Conservation (phyloP, 2,797 vertebrate genomes). For the Sebastes nivosus region DNA sequence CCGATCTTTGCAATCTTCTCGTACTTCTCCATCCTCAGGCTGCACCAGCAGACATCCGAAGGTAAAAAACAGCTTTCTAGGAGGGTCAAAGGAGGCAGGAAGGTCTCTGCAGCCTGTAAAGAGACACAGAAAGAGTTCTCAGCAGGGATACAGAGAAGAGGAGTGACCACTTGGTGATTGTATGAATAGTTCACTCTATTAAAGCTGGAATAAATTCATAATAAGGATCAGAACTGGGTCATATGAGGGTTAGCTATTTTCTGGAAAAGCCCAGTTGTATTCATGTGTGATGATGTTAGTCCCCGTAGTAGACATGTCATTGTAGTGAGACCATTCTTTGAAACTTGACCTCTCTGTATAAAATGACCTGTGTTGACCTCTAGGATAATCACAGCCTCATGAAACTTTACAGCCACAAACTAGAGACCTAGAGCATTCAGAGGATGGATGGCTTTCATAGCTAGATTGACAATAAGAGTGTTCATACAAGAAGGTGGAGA, state of each 20-base stretch:
- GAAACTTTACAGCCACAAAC: too few species aligned
- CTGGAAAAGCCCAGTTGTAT: neutral
- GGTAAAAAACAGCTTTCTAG: neutral
- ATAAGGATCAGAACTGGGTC: neutral
- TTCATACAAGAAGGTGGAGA: too few species aligned
- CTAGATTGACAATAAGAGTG: too few species aligned
- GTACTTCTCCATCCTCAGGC: slow-evolving; percentile 90
- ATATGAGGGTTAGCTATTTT: neutral
- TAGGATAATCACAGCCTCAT: too few species aligned
- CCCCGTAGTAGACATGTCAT: too few species aligned
- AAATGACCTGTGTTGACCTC: too few species aligned
- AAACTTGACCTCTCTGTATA: too few species aligned
- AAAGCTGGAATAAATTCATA: neutral
- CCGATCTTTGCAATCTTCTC: slow-evolving; percentile 94
- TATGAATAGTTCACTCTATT: neutral
- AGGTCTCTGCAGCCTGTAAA: neutral
- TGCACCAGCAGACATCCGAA: neutral
- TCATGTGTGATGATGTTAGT: too few species aligned
- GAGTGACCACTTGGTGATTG: neutral
- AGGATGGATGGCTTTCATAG: too few species aligned
- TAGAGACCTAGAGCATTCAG: too few species aligned
- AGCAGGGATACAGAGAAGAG: neutral
- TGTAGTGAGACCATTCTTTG: too few species aligned
- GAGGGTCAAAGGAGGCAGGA: neutral
- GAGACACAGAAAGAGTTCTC: neutral